Evolutionary conservation across 2,797 vertebrate genomes (phyloP), one percentile per base, ranked within the genome.

Genomic region (Delichon dasypus): DNA sequence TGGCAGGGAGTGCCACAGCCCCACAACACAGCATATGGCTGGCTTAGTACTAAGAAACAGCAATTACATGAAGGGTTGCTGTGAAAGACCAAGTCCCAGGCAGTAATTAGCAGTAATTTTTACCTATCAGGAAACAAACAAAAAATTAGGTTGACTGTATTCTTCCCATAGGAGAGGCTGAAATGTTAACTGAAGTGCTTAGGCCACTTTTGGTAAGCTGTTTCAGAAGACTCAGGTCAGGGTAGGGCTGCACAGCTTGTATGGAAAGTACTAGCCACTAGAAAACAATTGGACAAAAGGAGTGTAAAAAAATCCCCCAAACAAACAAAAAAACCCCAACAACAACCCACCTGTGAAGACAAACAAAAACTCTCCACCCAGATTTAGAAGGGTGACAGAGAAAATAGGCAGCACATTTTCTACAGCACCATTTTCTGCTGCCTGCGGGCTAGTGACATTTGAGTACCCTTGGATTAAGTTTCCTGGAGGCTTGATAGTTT

Each of bases 401-500:
- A 38, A 65, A 67, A 90, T 44, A 81, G 19, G 2, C 17, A n/a
- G 38, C 29, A 27, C 3, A 11, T 85, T 87, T 95, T 88, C 71
- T 73, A 34, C 48, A 82, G 48, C 55, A 38, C 34, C 25, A 10
- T 55, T 47, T 70, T 61, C 18, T 51, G 70, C 47, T 94, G 88
- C 47, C 65, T 84, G 73, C 53, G 67, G 80, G 51, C 36, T 82
- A 45, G 5, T 53, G 84, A 90, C 48, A 93, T 92, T 71, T 85
- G 96, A 93, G 73, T 34, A 95, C 23, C n/a, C 14, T 66, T 45
- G 51, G 94, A 87, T 93, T 90, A 87, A 47, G 67, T 94, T 94
- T 90, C 94, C 67, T 32, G 18, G 22, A 82, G 40, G 65, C 47
- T 87, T 10, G 29, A 65, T 13, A 71, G 74, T 73, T 86, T 85